Conservation (phyloP, 1,140 invertebrate genomes). For the Neodiprion fabricii region DNA sequence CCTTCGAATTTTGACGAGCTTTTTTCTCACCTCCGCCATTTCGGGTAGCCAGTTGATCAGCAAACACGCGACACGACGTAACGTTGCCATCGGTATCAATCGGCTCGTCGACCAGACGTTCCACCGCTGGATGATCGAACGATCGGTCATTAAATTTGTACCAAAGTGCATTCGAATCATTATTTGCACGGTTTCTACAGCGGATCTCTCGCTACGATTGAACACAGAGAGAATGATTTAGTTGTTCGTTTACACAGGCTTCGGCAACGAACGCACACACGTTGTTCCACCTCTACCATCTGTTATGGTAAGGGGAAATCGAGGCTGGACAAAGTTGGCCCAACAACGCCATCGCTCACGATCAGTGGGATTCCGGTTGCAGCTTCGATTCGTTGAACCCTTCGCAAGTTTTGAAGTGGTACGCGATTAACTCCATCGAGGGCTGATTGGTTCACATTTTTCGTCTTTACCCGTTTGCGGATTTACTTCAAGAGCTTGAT, state of each 20-base stretch:
- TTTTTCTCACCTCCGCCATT: not conserved
- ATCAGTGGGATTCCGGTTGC: constrained; percentile 28
- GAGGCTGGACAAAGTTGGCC: not conserved
- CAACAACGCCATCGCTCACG: too few species aligned
- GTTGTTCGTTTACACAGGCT: constrained; percentile 38
- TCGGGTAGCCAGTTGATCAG: not conserved
- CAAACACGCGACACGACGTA: not conserved
- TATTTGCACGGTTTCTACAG: constrained; percentile 36
- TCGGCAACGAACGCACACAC: constrained; percentile 20
- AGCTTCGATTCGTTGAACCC: too few species aligned
- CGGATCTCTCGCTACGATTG: constrained; percentile 34
- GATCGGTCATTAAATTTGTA: constrained; percentile 39
- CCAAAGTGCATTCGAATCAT: constrained; percentile 39
- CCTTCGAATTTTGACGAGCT: not conserved
- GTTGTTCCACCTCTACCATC: not conserved
- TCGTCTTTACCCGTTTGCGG: too few species aligned
- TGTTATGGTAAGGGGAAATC: constrained; percentile 20
- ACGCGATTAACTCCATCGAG: too few species aligned
- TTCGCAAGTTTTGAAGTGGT: too few species aligned
- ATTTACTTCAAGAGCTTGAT: too few species aligned
- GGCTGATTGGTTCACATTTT: too few species aligned
- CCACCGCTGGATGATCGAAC: not conserved
- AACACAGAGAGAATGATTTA: constrained; percentile 50
- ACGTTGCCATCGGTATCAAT: not conserved
- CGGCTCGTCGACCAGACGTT: not conserved